Evolutionary conservation across 2,888 invertebrate genomes (phyloP).

Genomic region (Troides aeacus): DNA sequence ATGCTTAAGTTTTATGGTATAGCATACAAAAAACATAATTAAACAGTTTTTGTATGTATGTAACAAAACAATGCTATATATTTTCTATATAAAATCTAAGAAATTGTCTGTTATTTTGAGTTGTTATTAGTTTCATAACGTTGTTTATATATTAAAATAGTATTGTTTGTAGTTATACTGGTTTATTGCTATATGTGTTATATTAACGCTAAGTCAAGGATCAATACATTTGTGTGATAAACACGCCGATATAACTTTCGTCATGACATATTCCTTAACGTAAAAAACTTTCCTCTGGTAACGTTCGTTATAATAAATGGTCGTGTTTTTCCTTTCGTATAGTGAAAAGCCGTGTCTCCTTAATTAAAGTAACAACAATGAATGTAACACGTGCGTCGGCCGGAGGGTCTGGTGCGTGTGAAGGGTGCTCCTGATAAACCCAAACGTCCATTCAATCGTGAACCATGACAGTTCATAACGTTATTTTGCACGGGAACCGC

Average conservation of each 20-base stretch:
- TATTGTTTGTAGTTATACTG: not conserved
- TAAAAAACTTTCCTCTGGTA: conserved; percentile 7
- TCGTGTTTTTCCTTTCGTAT: conserved; percentile 35
- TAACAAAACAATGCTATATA: no score
- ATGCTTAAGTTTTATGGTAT: no score
- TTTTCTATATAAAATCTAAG: no score
- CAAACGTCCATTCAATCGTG: conserved; percentile 34
- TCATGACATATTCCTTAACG: conserved; percentile 10
- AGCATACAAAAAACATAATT: no score
- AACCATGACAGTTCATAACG: conserved; percentile 31
- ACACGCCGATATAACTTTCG: conserved; percentile 8
- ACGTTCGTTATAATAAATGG: conserved; percentile 26
- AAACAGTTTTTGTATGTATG: no score
- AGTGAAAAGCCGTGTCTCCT: conserved; percentile 48
- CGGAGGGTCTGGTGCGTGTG: conserved; percentile 45
- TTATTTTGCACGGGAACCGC: conserved; percentile 10
- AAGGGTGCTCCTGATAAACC: conserved; percentile 36
- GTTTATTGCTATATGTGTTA: not conserved
- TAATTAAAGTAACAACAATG: conserved; percentile 51
- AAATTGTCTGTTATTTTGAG: no score
- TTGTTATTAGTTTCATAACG: not conserved
- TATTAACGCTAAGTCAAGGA: not conserved
- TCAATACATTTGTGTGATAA: conserved; percentile 15
- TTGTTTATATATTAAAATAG: not conserved
- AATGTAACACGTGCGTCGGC: conserved; percentile 43